phyloP scores from a whole-genome alignment of 2,113 vertebrate genomes.

The Pholis gunnellus region DNA sequence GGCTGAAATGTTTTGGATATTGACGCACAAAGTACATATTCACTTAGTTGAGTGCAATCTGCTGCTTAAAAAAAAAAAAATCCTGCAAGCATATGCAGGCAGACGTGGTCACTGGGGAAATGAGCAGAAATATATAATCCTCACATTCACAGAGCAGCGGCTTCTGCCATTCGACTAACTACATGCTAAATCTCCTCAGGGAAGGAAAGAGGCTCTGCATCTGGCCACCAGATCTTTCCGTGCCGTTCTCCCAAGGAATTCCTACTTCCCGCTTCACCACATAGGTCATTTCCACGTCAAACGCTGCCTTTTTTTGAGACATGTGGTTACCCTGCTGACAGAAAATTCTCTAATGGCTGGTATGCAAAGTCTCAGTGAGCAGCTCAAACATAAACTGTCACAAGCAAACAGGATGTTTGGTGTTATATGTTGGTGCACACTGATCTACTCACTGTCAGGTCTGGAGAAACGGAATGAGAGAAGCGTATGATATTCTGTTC shows the following conservation, averaged over 20 bases:
- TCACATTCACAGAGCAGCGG: slow-evolving; percentile 64
- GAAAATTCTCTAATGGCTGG: slow-evolving; percentile 71
- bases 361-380: slow-evolving; percentile 62
- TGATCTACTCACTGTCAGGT: slow-evolving; percentile 37
- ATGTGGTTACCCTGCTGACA: slow-evolving; percentile 72
- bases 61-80: slow-evolving; percentile 20
- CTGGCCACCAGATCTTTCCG: slow-evolving; percentile 82
- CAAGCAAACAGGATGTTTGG: slow-evolving; percentile 67
- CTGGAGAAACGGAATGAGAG: slow-evolving; percentile 35
- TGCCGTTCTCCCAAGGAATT: slow-evolving; percentile 76
- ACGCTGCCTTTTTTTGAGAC: slow-evolving; percentile 43
- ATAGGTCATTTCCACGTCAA: slow-evolving; percentile 67
- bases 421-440: slow-evolving; percentile 39
- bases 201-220: slow-evolving; percentile 76
- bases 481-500: slow-evolving; percentile 25
- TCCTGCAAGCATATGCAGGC: slow-evolving; percentile 27
- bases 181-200: slow-evolving; percentile 72
- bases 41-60: slow-evolving; percentile 12
- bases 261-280: slow-evolving; percentile 71
- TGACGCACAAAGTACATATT: slow-evolving; percentile 18
- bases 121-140: slow-evolving; percentile 68
- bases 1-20: slow-evolving; percentile 22
- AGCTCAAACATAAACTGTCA: slow-evolving; percentile 65
- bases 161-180: slow-evolving; percentile 66
- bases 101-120: slow-evolving; percentile 55